Evolutionary conservation across 2,888 invertebrate genomes (phyloP), one percentile per base, ranked within the genome.

Genomic region (Oscheius myriophilus): DNA sequence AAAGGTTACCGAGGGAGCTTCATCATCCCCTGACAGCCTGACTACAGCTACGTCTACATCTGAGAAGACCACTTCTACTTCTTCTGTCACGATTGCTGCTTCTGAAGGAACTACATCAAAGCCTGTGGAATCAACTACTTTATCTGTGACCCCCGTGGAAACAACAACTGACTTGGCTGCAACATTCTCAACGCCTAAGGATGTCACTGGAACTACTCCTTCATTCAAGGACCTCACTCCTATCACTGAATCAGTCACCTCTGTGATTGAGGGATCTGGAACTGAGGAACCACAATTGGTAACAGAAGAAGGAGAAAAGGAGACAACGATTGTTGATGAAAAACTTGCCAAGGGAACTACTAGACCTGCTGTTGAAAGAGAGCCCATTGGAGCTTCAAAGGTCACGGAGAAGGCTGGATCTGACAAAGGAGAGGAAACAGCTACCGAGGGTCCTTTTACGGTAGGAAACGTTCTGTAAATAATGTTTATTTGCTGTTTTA

Each of bases 301-400:
- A 9, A 41, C 18, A 46, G 66, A 66, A 16, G 51, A 26, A 1
- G 39, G 49, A 18, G 58, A 66, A 26, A 58, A 39, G 23, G 45
- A 16, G 18, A 45, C 21, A n/a, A 18, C n/a, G 23, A 46, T 42
- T n/a, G 23, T 46, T 3, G 53, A 63, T 16, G 42, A 53, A 18
- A 63, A 63, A 21, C 45, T 6, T 21, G 21, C 55, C 9, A 61
- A 16, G 9, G 25, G 23, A 21, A n/a, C 42, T 1, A 43, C 33
- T 33, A 33, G 33, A 33, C 33, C 33, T 33, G 9, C 33, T 33
- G 33, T 9, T 33, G 33, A 33, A 6, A 3, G 33, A 3, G 33
- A 33, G 33, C 33, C 33, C 9, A 33, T 33, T 33, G 33, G 33
- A 33, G 9, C 33, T 9, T 6, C 9, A 3, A 33, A 33, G 16